Percentiles rank a stretch among this genome's conserved stretches.
Evolutionary conservation across 2,113 vertebrate genomes (phyloP).

Genomic region (Cavia aperea): DNA sequence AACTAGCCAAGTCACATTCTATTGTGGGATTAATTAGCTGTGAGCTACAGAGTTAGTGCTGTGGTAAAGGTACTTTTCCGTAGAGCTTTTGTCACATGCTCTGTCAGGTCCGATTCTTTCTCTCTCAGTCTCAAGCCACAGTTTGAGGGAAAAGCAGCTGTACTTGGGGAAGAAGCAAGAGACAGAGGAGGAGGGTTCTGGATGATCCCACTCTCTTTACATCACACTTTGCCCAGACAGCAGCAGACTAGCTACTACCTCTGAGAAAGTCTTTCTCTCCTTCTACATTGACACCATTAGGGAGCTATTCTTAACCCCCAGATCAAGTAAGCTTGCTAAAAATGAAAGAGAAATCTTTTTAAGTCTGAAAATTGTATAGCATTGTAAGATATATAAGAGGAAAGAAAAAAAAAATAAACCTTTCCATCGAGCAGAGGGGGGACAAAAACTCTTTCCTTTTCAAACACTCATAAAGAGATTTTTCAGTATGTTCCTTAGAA

Average conservation of each 20-base stretch:
- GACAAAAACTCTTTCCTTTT: conserved; percentile 40
- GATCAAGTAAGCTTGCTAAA: conserved; percentile 63
- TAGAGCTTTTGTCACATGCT: conserved; percentile 63
- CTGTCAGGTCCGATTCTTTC: conserved; percentile 41
- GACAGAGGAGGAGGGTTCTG: conserved; percentile 65
- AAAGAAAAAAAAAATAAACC: conserved; percentile 7
- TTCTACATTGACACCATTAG: conserved; percentile 65
- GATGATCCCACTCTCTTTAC: conserved; percentile 58
- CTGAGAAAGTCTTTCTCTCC: conserved; percentile 56
- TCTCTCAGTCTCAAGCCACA: conserved; percentile 25
- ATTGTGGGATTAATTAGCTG: conserved; percentile 72
- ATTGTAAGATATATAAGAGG: conserved; percentile 61
- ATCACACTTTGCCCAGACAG: conserved; percentile 34
- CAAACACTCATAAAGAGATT: conserved; percentile 46
- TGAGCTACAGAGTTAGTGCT: conserved; percentile 42
- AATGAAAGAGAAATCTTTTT: conserved; percentile 64
- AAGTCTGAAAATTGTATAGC: conserved; percentile 64
- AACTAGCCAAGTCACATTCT: conserved; percentile 65
- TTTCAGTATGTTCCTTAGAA: conserved; percentile 51
- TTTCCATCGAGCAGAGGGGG: conserved; percentile 41
- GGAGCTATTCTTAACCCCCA: conserved; percentile 60
- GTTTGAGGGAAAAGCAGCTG: conserved; percentile 53
- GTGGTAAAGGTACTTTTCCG: conserved; percentile 57
- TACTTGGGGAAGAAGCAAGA: conserved; percentile 47
- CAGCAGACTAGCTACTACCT: conserved; percentile 55